Percentiles rank a stretch among this genome's conserved stretches.
Conservation (phyloP, 2,888 invertebrate genomes). For the Brenthis hecate region DNA sequence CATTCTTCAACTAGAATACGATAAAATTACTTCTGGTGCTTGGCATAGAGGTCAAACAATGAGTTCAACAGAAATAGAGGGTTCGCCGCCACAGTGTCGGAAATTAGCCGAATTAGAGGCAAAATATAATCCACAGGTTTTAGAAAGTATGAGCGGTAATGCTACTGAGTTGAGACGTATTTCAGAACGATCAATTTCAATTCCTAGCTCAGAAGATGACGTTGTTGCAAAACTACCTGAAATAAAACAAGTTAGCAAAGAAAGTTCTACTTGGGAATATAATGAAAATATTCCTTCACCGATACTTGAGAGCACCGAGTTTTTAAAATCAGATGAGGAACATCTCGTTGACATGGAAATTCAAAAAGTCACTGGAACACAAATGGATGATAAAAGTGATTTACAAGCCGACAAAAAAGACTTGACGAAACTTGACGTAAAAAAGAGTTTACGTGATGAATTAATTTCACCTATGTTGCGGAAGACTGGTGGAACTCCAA, state of each 20-base stretch:
- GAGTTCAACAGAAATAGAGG: conserved; percentile 90
- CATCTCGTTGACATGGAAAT: conserved; percentile 80
- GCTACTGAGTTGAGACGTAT: conserved; percentile 87
- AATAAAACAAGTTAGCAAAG: conserved; percentile 72
- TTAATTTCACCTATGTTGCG: conserved; percentile 86
- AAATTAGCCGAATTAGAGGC: conserved; percentile 85
- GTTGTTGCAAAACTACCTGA: conserved; percentile 83
- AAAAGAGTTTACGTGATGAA: conserved; percentile 85
- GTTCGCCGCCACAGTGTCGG: conserved; percentile 88
- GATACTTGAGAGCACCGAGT: conserved; percentile 83
- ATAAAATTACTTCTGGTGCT: conserved; percentile 85
- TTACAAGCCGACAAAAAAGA: conserved; percentile 60
- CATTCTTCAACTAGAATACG: conserved; percentile 87
- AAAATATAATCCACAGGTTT: conserved; percentile 84
- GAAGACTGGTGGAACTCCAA: conserved; percentile 88
- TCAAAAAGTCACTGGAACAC: conserved; percentile 78
- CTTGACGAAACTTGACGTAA: conserved; percentile 58
- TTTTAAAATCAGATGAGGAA: conserved; percentile 83
- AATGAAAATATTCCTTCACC: conserved; percentile 85
- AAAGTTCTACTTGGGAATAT: conserved; percentile 84
- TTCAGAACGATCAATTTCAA: conserved; percentile 88
- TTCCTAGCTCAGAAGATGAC: conserved; percentile 89
- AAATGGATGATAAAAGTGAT: conserved; percentile 65
- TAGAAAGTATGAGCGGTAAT: conserved; percentile 84
- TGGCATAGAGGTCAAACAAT: conserved; percentile 87